Evolutionary conservation across 2,113 vertebrate genomes (phyloP).

Genomic region (Sterrhoptilus dennistouni): DNA sequence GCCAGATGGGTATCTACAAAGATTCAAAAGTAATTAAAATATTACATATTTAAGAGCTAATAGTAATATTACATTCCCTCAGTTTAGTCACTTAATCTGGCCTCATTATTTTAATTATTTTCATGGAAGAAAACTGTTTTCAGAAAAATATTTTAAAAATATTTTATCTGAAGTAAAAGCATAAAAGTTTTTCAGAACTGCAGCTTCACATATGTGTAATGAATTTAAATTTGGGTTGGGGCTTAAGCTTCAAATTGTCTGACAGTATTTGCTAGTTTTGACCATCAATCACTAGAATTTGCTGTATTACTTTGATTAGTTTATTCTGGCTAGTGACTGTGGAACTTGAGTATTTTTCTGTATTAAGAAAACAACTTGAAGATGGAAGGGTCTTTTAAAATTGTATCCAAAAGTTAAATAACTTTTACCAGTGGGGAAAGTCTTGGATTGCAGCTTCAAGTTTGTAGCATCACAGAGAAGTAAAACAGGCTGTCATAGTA

Average conservation of each 20-base stretch:
- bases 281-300: background rate
- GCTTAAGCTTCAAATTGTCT: background rate
- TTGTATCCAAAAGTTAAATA: background rate
- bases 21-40: background rate
- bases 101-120: background rate
- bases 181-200: background rate
- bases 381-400: background rate
- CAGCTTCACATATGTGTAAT: background rate
- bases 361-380: background rate
- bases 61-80: background rate
- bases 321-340: background rate
- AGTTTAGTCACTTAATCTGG: background rate
- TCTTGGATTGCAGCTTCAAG: background rate
- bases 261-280: background rate
- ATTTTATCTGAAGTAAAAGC: background rate
- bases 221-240: background rate
- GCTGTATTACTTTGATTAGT: background rate
- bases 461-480: background rate
- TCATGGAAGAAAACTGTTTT: background rate
- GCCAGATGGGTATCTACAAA: background rate
- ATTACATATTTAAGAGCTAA: background rate
- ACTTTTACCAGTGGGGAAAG: background rate
- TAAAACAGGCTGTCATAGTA: background rate
- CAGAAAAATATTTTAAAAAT: background rate
- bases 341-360: background rate